phyloP scores from a whole-genome alignment of 2,888 invertebrate species.

The Drosophila monieri region DNA sequence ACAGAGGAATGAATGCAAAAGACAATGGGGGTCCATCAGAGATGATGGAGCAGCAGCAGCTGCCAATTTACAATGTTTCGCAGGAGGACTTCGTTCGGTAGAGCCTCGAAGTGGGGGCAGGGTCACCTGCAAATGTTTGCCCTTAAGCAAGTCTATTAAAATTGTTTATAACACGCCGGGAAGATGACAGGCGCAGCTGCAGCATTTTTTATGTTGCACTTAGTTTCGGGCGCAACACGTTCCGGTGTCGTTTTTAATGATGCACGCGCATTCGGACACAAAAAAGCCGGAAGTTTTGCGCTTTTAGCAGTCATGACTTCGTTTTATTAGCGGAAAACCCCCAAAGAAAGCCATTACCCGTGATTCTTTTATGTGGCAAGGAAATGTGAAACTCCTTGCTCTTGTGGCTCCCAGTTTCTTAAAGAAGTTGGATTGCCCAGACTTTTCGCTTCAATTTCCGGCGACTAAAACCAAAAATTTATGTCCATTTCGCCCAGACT shows the following conservation, averaged over 20 bases:
- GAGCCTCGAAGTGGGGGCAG: neutral
- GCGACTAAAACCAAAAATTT: constrained; percentile 68
- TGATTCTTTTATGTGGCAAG: constrained; percentile 68
- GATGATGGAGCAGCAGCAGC: constrained; percentile 33
- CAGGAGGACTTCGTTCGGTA: neutral
- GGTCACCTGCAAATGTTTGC: constrained; percentile 62
- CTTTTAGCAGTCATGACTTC: constrained; percentile 72
- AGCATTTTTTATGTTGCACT: constrained; percentile 64
- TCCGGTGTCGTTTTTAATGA: constrained; percentile 70
- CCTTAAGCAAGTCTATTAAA: constrained; percentile 79
- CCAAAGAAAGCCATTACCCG: constrained; percentile 42
- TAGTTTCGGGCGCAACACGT: constrained; percentile 33
- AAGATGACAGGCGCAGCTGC: constrained; percentile 54
- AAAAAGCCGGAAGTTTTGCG: constrained; percentile 75
- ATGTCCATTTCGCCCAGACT: constrained; percentile 54
- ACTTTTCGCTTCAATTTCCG: constrained; percentile 70
- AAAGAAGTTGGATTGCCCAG: constrained; percentile 30
- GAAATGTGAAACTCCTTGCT: constrained; percentile 65
- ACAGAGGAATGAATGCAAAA: constrained; percentile 39
- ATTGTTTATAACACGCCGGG: constrained; percentile 66
- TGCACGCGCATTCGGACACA: constrained; percentile 55
- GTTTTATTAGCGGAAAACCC: constrained; percentile 41
- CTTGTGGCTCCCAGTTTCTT: constrained; percentile 18
- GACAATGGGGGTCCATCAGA: constrained; percentile 49
- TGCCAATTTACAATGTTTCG: constrained; percentile 51